Evolutionary conservation across 2,113 vertebrate genomes (phyloP).

Genomic region (Uria aalge): DNA sequence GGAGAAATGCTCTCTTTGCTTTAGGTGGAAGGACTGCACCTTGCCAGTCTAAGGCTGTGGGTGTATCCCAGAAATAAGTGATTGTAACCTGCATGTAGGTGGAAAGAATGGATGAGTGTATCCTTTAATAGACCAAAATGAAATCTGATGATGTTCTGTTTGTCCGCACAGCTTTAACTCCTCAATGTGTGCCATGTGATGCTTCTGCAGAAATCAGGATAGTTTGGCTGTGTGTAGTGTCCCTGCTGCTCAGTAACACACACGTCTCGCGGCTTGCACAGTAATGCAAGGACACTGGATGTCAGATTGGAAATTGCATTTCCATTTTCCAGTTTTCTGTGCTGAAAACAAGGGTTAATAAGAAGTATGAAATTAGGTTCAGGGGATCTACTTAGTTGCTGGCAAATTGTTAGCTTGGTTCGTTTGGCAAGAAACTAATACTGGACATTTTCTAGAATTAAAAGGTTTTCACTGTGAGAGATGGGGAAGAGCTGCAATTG

Average conservation of each 20-base stretch:
- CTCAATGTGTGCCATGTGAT: neutral
- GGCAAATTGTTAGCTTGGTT: neutral
- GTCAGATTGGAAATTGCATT: neutral
- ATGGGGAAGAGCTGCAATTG: neutral
- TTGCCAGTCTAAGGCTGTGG: neutral
- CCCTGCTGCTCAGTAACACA: neutral
- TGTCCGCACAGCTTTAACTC: neutral
- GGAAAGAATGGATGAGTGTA: neutral
- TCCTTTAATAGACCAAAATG: neutral
- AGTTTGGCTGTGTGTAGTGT: neutral
- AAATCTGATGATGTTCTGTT: neutral
- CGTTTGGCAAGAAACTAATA: neutral
- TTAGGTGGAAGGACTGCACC: neutral
- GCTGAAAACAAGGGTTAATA: neutral
- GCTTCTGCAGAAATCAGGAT: neutral
- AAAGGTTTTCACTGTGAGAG: neutral
- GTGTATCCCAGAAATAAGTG: neutral
- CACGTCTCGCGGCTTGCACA: rapidly evolving
- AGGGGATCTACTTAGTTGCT: neutral
- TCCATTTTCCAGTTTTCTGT: neutral
- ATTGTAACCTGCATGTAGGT: neutral
- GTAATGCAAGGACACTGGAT: neutral
- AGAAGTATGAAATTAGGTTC: neutral
- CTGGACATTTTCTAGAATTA: neutral
- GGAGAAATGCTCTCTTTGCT: neutral